Percentiles rank a stretch among this genome's conserved stretches.
phyloP scores from a whole-genome alignment of 2,888 invertebrate species.

The Eristalis pertinax region DNA sequence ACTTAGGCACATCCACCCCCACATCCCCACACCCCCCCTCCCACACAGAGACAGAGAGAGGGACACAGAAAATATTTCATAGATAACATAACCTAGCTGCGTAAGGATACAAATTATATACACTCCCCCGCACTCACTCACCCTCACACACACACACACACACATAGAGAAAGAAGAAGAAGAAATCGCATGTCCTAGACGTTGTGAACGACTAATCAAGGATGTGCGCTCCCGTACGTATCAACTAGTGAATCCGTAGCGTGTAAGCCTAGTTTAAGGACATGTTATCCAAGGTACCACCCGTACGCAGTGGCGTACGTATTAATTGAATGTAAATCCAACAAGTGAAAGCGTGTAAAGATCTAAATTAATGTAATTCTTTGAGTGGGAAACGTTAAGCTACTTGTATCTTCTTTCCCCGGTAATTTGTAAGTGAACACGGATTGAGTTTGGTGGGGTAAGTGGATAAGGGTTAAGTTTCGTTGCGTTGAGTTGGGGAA shows the following conservation, averaged over 20 bases:
- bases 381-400: slow-evolving; percentile 1
- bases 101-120: background rate
- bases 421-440: slow-evolving; percentile 27
- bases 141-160: background rate
- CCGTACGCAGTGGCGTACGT: background rate
- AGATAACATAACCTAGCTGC: background rate
- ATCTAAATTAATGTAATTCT: slow-evolving; percentile 72
- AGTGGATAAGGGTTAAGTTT: background rate
- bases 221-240: slow-evolving; percentile 7
- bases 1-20: background rate
- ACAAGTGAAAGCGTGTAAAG: slow-evolving; percentile 68
- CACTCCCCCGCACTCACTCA: background rate
- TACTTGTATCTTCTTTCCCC: slow-evolving; percentile 21
- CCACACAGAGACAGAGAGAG: background rate
- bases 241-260: slow-evolving; percentile 9
- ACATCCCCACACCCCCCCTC: too few relatives aligned
- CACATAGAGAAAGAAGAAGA: background rate
- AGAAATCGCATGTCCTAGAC: background rate
- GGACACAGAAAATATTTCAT: background rate
- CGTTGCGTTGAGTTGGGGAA: too few relatives aligned
- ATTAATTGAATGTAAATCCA: slow-evolving; percentile 57
- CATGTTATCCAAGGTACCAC: background rate
- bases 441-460: background rate
- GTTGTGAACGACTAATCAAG: background rate
- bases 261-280: slow-evolving; percentile 1